phyloP scores from a whole-genome alignment of 2,797 vertebrate genomes.

The Tragopan temminckii region DNA sequence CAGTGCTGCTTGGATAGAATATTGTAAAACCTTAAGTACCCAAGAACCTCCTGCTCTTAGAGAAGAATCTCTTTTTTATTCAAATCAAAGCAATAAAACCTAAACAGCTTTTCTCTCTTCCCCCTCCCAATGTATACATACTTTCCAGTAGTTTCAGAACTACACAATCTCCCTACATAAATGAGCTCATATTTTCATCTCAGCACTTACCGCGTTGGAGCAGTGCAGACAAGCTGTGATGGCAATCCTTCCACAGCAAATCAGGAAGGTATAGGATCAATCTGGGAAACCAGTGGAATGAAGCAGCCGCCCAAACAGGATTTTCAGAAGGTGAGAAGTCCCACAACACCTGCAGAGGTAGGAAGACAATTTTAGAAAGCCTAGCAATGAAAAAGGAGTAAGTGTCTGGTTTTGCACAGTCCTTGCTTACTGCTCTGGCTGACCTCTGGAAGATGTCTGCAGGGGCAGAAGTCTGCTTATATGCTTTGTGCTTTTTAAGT shows the following conservation, averaged over 20 bases:
- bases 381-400: not conserved
- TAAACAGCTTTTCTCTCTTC: not conserved
- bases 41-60: not conserved
- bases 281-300: not conserved
- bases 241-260: not conserved
- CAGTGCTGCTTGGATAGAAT: not conserved
- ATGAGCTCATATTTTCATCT: slow-evolving; percentile 10
- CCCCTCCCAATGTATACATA: not conserved
- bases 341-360: not conserved
- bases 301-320: not conserved
- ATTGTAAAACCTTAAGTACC: not conserved
- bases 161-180: not conserved
- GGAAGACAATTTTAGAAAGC: not conserved
- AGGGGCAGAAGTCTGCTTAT: not conserved
- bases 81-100: slow-evolving; percentile 33
- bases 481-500: not conserved
- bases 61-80: not conserved
- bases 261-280: rapidly evolving
- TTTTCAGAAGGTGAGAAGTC: slow-evolving; percentile 8
- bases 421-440: not conserved
- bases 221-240: not conserved
- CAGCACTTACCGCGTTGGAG: not conserved
- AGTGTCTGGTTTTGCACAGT: not conserved
- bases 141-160: not conserved
- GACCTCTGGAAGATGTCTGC: not conserved